Conservation (phyloP, 2,113 vertebrate species). For the Pedionomus torquatus region DNA sequence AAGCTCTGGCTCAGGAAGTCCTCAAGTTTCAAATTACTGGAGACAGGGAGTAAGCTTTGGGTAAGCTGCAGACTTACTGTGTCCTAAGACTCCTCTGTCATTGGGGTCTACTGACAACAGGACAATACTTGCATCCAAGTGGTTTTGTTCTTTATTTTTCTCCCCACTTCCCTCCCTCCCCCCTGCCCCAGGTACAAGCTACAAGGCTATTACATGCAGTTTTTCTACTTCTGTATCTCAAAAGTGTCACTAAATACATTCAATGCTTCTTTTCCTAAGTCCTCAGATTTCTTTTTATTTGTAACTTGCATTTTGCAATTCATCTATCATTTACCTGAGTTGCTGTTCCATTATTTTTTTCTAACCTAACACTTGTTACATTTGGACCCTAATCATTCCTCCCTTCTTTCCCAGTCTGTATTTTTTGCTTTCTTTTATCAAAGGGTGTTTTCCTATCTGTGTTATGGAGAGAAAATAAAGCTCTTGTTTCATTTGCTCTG, state of each 20-base stretch:
- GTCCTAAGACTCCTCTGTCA: not conserved
- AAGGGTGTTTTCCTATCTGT: not conserved
- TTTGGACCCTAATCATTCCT: not conserved
- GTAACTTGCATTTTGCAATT: not conserved
- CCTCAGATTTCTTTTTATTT: not conserved
- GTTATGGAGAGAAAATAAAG: not conserved
- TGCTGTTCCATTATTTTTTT: not conserved
- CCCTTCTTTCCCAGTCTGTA: not conserved
- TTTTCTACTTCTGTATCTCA: not conserved
- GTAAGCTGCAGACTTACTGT: not conserved
- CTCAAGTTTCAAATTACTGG: not conserved
- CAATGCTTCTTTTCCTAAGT: not conserved
- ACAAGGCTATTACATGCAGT: not conserved
- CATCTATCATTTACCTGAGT: not conserved
- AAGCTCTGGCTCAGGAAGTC: not conserved
- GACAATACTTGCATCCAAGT: not conserved
- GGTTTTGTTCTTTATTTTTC: accelerated
- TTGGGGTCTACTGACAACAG: not conserved
- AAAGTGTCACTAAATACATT: not conserved
- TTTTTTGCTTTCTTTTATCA: not conserved
- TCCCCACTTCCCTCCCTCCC: no score
- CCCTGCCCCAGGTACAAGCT: not conserved
- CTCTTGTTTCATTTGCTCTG: not conserved
- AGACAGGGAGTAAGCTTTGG: not conserved
- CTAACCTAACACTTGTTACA: not conserved